Evolutionary conservation across 2,888 invertebrate genomes (phyloP).

Genomic region (Willowsia nigromaculata): DNA sequence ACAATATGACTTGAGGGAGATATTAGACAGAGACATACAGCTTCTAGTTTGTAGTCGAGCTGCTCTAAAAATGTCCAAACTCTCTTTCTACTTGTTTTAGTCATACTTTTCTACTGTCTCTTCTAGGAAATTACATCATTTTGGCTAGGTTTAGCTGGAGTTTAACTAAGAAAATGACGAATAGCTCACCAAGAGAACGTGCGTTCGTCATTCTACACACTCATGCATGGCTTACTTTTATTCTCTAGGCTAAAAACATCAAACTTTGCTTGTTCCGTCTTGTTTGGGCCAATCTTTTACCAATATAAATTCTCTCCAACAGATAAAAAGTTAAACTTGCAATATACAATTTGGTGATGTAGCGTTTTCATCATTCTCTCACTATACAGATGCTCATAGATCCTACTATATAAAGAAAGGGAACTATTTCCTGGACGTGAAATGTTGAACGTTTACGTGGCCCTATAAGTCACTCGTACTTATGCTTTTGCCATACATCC

Average conservation of each 20-base stretch:
- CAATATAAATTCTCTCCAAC: constrained; percentile 20
- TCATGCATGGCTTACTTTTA: background rate
- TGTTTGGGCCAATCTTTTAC: constrained; percentile 22
- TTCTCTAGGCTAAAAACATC: background rate
- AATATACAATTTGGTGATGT: background rate
- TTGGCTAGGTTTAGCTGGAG: constrained; percentile 24
- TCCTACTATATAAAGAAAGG: background rate
- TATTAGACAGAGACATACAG: background rate
- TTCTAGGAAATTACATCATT: constrained; percentile 57
- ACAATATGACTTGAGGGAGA: background rate
- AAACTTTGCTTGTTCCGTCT: background rate
- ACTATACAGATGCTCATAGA: background rate
- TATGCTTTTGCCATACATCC: background rate
- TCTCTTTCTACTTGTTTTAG: constrained; percentile 40
- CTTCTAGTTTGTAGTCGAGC: background rate
- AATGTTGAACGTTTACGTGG: constrained; percentile 44
- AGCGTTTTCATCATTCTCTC: background rate
- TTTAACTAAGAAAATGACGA: constrained; percentile 59
- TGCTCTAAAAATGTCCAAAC: background rate
- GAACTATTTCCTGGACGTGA: background rate
- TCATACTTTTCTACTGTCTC: constrained; percentile 4
- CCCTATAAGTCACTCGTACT: constrained; percentile 30
- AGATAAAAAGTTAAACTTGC: constrained; percentile 34
- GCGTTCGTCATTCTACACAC: background rate
- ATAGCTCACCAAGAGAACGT: constrained; percentile 47